phyloP scores from a whole-genome alignment of 2,113 vertebrate species.

The Loxodonta africana region DNA sequence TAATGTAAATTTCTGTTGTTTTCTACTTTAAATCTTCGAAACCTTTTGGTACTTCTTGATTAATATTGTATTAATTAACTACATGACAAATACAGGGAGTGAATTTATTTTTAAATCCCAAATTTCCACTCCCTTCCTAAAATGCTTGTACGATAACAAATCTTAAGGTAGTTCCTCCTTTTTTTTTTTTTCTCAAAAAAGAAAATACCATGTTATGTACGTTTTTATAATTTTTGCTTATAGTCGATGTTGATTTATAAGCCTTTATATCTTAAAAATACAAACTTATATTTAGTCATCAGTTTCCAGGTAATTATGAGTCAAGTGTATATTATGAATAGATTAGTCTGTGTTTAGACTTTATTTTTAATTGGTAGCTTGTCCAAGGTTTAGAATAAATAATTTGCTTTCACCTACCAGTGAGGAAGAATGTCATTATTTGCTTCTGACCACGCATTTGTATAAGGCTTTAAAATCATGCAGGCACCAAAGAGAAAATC shows the following conservation, averaged over 20 bases:
- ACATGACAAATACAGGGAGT: conserved; percentile 6
- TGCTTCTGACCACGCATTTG: not conserved
- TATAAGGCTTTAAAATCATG: not conserved
- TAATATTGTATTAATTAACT: conserved; percentile 41
- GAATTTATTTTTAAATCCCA: not conserved
- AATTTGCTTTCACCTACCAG: not conserved
- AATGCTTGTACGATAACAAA: conserved; percentile 27
- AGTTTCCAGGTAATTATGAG: not conserved
- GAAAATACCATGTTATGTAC: not conserved
- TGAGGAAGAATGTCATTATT: not conserved
- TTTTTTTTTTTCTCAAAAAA: not conserved
- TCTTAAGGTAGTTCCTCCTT: not conserved
- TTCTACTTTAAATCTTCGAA: conserved; percentile 51
- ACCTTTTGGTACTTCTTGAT: conserved; percentile 27
- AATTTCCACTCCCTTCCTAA: not conserved
- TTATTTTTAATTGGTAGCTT: conserved; percentile 53
- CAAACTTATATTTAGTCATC: conserved; percentile 31
- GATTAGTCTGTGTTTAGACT: not conserved
- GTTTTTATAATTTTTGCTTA: conserved; percentile 47
- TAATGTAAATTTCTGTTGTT: conserved; percentile 42
- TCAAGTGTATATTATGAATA: not conserved
- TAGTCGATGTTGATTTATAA: conserved; percentile 44
- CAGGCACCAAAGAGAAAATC: not conserved
- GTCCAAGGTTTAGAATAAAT: conserved; percentile 47
- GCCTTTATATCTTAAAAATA: conserved; percentile 43